phyloP scores from a whole-genome alignment of 2,797 vertebrate species.

The Aldrovandia affinis region DNA sequence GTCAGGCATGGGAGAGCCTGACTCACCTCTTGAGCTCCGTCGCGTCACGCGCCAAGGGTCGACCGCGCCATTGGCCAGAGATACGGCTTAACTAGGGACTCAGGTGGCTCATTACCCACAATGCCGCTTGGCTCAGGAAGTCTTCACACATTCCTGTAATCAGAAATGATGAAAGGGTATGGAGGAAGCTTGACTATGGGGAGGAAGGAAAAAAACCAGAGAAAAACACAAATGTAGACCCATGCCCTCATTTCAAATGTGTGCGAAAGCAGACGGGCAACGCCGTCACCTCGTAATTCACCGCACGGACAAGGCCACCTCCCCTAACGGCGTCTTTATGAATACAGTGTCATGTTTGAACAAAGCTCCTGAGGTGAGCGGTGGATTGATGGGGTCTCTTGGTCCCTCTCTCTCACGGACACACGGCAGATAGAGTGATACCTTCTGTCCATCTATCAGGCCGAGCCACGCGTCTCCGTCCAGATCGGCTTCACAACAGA shows the following conservation, averaged over 20 bases:
- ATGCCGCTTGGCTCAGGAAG: not conserved
- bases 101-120: conserved; percentile 21
- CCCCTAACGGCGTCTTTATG: not conserved
- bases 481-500: conserved; percentile 20
- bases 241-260: not conserved
- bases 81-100: not conserved
- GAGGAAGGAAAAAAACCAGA: no score
- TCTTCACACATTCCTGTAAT: not conserved
- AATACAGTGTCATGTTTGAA: not conserved
- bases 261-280: not conserved
- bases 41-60: not conserved
- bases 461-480: not conserved
- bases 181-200: not conserved
- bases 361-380: not conserved
- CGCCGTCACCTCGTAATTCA: not conserved
- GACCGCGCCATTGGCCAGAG: not conserved
- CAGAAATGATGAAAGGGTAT: not conserved
- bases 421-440: conserved; percentile 31
- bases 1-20: not conserved
- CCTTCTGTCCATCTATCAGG: conserved; percentile 31
- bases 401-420: conserved; percentile 12
- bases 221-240: not conserved
- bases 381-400: not conserved
- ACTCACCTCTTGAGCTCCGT: not conserved
- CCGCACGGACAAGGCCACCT: not conserved